Evolutionary conservation across 2,888 invertebrate genomes (phyloP), one percentile per base, ranked within the genome.

Genomic region (Capitulum mitella): DNA sequence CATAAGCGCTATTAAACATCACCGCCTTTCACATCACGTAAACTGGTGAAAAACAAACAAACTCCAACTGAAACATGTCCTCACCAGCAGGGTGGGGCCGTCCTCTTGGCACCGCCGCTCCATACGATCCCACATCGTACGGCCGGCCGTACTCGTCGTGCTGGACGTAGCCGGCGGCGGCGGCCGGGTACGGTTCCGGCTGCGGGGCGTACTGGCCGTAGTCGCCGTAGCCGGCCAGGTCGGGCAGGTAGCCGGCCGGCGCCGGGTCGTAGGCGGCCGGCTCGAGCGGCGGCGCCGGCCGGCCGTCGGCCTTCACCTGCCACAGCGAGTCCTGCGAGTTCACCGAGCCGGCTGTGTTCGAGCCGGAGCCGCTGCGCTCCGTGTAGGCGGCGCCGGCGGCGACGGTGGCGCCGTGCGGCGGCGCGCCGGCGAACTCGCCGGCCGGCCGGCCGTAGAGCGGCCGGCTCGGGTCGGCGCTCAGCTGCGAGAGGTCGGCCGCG

Each of bases 301-400:
- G 74, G 81, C 37, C 78, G 80, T 76, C 80, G 34, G 81, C 54
- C 80, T 95, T 95, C 90, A 95, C 92, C 87, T 95, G 95, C 95
- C 96, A 95, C 84, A 96, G 87, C 61, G 95, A 95, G 86, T 95
- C 95, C 86, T 95, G 95, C 8, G 95, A 95, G 87, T 96, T 95
- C 80, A 95, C 95, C 83, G 95, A 95, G 82, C 95, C 95, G 81
- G 92, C 93, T 91, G 93, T 93, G 58, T 91, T 91, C 61, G 94
- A 95, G 86, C 95, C 95, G 80, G 94, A 93, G 87, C 95, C 95
- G 86, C 93, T 94, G 87, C 93, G 94, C 79, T 95, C 95, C 87
- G 94, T 91, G 87, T 94, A 95, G 81, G 92, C 93, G 91, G 93
- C 93, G 58, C 91, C 91, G 64, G 94, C 94, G 0, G 93, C 93